These are phyloP conservation scores for Archaeoteleia sp. DNA, from an alignment of 2,888 invertebrate genomes.

Conservation along the genomic window DNA sequence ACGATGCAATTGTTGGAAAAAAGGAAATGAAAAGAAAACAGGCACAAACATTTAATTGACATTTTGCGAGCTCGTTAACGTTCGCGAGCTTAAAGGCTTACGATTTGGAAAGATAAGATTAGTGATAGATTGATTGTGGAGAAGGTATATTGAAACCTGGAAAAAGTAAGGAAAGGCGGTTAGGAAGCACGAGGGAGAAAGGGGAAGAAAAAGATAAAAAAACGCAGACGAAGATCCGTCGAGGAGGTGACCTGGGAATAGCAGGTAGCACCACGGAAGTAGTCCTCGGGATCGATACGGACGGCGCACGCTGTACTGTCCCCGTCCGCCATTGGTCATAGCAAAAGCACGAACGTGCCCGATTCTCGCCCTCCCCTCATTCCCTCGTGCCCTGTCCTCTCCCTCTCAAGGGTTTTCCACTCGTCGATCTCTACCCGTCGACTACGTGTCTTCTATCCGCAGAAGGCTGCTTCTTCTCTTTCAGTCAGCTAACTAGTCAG, in stretches of 20 bases:
- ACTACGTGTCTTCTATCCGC: conserved; percentile 23
- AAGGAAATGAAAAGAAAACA: background rate
- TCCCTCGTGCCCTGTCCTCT: conserved; percentile 42
- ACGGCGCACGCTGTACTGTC: conserved; percentile 69
- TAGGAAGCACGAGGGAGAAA: conserved; percentile 1
- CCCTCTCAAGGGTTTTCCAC: conserved; percentile 33
- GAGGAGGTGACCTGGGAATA: conserved; percentile 51
- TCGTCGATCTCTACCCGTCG: conserved; percentile 24
- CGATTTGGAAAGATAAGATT: background rate
- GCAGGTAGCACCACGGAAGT: conserved; percentile 43
- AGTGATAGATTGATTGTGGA: conserved; percentile 1
- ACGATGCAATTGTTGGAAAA: conserved; percentile 2
- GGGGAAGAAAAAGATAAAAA: conserved; percentile 18
- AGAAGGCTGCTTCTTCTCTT: conserved; percentile 7
- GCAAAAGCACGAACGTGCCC: conserved; percentile 68
- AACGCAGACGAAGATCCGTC: conserved; percentile 42
- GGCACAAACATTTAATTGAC: no score
- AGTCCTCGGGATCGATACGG: conserved; percentile 66
- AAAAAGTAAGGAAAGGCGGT: background rate
- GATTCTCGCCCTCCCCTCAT: conserved; percentile 57
- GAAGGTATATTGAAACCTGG: conserved; percentile 12
- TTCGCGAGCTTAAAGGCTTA: no score
- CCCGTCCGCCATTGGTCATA: conserved; percentile 74
- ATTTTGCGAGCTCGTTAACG: no score
- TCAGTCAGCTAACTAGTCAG: conserved; percentile 14